phyloP scores from a whole-genome alignment of 2,797 vertebrate genomes.

The Alexandromys oeconomus region DNA sequence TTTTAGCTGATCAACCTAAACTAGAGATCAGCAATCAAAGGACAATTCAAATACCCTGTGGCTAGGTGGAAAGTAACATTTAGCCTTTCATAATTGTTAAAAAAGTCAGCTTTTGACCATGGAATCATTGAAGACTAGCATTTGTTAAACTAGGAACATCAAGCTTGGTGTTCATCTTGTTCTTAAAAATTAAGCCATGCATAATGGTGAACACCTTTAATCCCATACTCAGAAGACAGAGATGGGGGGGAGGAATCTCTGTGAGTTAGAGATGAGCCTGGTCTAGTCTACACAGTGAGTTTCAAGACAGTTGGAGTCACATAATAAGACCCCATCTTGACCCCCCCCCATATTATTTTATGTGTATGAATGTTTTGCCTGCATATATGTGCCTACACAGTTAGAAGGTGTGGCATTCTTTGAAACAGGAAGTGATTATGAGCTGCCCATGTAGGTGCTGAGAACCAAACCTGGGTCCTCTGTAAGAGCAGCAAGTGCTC shows the following conservation, averaged over 20 bases:
- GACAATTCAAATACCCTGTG: not conserved
- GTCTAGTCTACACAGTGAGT: not conserved
- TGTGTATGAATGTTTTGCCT: not conserved
- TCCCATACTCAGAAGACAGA: not conserved
- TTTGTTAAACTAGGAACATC: not conserved
- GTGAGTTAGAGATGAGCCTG: not conserved
- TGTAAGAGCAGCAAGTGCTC: not conserved
- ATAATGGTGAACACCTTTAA: not conserved
- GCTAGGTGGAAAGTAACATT: not conserved
- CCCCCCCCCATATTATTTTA: not conserved
- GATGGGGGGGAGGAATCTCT: not conserved
- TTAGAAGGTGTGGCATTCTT: not conserved
- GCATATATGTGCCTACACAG: not conserved
- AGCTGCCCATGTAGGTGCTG: not conserved
- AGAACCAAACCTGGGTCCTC: not conserved
- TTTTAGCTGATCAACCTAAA: slow-evolving; percentile 27
- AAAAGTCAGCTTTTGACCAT: not conserved
- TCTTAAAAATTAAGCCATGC: not conserved
- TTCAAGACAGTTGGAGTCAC: not conserved
- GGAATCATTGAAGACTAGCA: not conserved
- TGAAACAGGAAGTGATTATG: not conserved
- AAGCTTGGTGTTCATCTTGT: not conserved
- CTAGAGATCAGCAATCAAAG: slow-evolving; percentile 41
- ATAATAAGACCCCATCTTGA: not conserved
- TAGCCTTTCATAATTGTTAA: slow-evolving; percentile 30